Conservation (phyloP, 2,797 vertebrate genomes). For the Hipposideros larvatus region DNA sequence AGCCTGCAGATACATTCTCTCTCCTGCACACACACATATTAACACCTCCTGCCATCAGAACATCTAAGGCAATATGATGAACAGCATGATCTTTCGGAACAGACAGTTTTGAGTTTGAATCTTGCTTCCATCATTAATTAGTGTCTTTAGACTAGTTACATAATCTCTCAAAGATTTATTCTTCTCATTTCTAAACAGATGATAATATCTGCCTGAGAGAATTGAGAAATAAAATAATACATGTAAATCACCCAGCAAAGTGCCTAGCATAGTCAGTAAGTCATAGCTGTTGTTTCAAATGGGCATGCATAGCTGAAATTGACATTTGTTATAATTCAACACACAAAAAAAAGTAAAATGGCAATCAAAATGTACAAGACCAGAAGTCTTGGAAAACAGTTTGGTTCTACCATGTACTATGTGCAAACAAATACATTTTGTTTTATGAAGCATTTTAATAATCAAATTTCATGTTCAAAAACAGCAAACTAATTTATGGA, state of each 20-base stretch:
- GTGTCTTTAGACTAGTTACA: slow-evolving; percentile 21
- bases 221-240: background rate
- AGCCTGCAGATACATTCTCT: background rate
- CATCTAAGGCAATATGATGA: background rate
- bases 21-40: background rate
- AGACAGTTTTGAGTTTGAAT: background rate
- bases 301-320: background rate
- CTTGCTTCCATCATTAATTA: background rate
- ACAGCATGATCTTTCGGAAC: background rate
- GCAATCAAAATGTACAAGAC: background rate
- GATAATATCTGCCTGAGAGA: background rate
- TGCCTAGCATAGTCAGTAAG: background rate
- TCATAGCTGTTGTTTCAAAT: slow-evolving; percentile 8
- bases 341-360: background rate
- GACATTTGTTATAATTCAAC: background rate
- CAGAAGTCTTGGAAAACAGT: slow-evolving; percentile 31
- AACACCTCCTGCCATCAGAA: background rate
- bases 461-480: slow-evolving; percentile 51
- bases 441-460: slow-evolving; percentile 2
- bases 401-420: background rate
- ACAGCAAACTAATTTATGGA: slow-evolving; percentile 48
- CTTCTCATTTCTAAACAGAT: slow-evolving; percentile 22
- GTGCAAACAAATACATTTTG: background rate
- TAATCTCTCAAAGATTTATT: slow-evolving; percentile 37
- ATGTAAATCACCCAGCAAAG: slow-evolving; percentile 19